phyloP scores from a whole-genome alignment of 1,140 invertebrate genomes.

The Lutraria rhynchaena region DNA sequence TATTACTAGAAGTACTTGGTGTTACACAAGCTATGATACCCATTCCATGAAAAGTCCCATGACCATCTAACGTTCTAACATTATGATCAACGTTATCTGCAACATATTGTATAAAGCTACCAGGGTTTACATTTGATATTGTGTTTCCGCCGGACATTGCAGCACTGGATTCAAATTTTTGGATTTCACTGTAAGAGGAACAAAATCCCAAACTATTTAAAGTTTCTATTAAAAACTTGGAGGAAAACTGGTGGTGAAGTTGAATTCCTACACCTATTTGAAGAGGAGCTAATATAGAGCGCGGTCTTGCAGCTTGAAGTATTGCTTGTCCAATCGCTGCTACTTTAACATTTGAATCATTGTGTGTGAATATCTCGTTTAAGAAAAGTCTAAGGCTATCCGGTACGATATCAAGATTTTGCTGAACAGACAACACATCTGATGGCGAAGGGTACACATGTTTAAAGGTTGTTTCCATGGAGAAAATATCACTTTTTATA shows the following conservation, averaged over 20 bases:
- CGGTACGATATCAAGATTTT: too few relatives aligned
- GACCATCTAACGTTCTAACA: conserved; percentile 51
- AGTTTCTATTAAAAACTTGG: conserved; percentile 58
- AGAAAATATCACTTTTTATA: too few relatives aligned
- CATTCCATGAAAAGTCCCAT: conserved; percentile 62
- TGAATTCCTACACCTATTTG: conserved; percentile 62
- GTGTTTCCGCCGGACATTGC: conserved; percentile 33
- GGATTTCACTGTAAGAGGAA: conserved; percentile 52
- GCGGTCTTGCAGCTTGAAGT: conserved; percentile 61
- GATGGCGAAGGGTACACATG: too few relatives aligned
- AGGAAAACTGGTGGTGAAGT: conserved; percentile 62
- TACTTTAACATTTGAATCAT: too few relatives aligned
- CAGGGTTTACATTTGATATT: not conserved
- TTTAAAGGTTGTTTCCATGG: conserved; percentile 1
- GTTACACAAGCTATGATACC: conserved; percentile 62
- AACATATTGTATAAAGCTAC: conserved; percentile 51
- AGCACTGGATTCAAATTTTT: conserved; percentile 49
- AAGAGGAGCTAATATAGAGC: conserved; percentile 47
- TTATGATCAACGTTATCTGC: conserved; percentile 65
- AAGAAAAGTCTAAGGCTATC: too few relatives aligned
- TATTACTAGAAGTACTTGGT: too few relatives aligned
- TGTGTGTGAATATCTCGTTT: too few relatives aligned
- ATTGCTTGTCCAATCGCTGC: conserved; percentile 65
- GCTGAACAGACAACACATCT: too few relatives aligned
- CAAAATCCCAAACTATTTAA: conserved; percentile 53